These are phyloP conservation scores for Talpa occidentalis DNA, from an alignment of 2,113 vertebrate genomes.

Conservation along the genomic window DNA sequence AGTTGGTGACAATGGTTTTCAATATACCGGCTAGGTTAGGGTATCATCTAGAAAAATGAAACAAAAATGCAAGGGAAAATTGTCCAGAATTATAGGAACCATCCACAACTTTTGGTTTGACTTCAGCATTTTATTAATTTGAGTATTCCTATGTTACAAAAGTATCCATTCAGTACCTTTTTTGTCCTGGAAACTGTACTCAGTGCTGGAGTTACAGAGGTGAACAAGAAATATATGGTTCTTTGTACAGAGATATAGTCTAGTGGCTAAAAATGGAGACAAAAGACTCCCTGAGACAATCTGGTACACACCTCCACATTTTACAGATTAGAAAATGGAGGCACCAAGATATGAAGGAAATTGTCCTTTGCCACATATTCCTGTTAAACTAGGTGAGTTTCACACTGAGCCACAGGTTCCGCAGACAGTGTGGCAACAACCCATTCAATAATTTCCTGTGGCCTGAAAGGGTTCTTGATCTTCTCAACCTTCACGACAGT, in stretches of 20 bases:
- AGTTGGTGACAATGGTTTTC: neutral
- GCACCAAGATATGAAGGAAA: neutral
- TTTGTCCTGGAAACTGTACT: neutral
- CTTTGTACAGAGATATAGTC: neutral
- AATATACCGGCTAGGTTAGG: neutral
- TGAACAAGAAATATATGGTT: neutral
- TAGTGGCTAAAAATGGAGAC: neutral
- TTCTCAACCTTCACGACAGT: neutral
- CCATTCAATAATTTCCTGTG: neutral
- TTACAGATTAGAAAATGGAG: constrained; percentile 15
- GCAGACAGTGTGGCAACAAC: neutral
- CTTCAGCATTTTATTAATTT: neutral
- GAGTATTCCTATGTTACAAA: neutral
- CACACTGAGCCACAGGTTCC: neutral
- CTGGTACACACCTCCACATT: neutral
- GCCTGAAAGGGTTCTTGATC: neutral
- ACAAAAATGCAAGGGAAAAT: constrained; percentile 12
- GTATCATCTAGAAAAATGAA: neutral
- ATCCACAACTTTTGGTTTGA: neutral
- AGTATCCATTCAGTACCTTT: neutral
- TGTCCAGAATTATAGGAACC: neutral
- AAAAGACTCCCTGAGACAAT: neutral
- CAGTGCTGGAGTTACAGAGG: neutral
- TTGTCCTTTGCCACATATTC: neutral
- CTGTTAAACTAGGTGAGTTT: too few species aligned